phyloP scores from a whole-genome alignment of 2,888 invertebrate species.

The Ochropacha duplaris region DNA sequence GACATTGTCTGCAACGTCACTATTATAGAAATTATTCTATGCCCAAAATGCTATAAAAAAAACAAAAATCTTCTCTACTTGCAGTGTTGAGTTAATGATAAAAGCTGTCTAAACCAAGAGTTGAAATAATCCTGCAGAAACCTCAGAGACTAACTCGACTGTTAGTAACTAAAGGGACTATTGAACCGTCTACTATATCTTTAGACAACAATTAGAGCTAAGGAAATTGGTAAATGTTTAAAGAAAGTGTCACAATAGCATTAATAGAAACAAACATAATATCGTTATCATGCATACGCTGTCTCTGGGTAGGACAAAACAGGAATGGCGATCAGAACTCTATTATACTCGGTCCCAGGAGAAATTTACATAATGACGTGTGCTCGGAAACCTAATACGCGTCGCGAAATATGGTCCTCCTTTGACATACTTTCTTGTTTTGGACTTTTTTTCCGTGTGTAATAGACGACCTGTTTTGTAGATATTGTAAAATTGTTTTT shows the following conservation, averaged over 20 bases:
- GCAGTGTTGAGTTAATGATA: too few relatives aligned
- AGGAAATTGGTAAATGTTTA: too few relatives aligned
- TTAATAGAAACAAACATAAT: conserved; percentile 33
- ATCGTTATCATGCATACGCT: conserved; percentile 6
- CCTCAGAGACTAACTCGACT: neutral
- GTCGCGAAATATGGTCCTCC: conserved; percentile 10
- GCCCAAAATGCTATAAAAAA: too few relatives aligned
- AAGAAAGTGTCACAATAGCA: conserved; percentile 11
- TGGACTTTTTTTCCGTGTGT: conserved; percentile 1
- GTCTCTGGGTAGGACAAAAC: conserved; percentile 9
- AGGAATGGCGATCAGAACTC: conserved; percentile 56
- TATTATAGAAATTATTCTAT: too few relatives aligned
- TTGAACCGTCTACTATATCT: too few relatives aligned
- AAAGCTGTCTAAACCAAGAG: too few relatives aligned
- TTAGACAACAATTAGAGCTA: neutral
- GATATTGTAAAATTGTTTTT: neutral
- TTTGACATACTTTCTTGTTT: conserved; percentile 11
- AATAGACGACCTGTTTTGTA: neutral
- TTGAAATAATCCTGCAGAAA: neutral
- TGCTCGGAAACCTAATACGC: conserved; percentile 31
- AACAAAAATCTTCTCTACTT: too few relatives aligned
- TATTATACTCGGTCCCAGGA: conserved; percentile 55
- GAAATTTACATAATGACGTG: conserved; percentile 59
- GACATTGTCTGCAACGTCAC: too few relatives aligned
- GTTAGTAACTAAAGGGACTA: too few relatives aligned